A percentile compares a stretch with the other conserved stretches of the same genome.
These are phyloP conservation scores for Oxyruncus cristatus DNA, from an alignment of 2,113 vertebrate genomes.

Conservation along the genomic window DNA sequence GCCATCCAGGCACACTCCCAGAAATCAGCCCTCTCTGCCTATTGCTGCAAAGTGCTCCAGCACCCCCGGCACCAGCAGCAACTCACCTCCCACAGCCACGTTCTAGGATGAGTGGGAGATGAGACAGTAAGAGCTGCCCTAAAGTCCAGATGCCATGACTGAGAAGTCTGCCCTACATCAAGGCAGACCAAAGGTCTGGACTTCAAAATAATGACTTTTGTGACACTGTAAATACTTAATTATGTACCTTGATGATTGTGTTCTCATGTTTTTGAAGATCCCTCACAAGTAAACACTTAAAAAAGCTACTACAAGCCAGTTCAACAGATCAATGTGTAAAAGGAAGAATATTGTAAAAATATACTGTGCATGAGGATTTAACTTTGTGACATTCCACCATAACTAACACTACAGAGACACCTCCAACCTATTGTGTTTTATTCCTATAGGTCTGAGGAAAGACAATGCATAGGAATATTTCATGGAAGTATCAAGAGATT, in stretches of 20 bases:
- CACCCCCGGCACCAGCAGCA: not conserved
- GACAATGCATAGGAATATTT: not conserved
- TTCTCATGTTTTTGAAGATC: not conserved
- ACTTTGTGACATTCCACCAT: not conserved
- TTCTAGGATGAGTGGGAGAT: not conserved
- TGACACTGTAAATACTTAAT: not conserved
- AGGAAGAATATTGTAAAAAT: not conserved
- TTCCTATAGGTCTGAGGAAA: not conserved
- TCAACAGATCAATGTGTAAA: not conserved
- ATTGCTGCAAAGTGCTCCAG: fast-evolving
- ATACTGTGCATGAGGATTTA: not conserved
- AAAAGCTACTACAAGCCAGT: not conserved
- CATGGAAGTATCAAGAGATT: not conserved
- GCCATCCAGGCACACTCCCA: not conserved
- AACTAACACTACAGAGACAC: not conserved
- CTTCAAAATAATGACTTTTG: not conserved
- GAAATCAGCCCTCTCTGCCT: not conserved
- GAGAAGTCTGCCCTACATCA: not conserved
- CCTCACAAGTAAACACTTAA: not conserved
- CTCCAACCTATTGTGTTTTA: not conserved
- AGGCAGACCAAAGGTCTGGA: not conserved
- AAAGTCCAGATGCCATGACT: not conserved
- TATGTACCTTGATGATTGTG: not conserved
- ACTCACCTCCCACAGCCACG: not conserved
- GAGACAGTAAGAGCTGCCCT: not conserved